Base-by-base conservation (phyloP, 2,797 vertebrate genomes). In the Alca torda region DNA sequence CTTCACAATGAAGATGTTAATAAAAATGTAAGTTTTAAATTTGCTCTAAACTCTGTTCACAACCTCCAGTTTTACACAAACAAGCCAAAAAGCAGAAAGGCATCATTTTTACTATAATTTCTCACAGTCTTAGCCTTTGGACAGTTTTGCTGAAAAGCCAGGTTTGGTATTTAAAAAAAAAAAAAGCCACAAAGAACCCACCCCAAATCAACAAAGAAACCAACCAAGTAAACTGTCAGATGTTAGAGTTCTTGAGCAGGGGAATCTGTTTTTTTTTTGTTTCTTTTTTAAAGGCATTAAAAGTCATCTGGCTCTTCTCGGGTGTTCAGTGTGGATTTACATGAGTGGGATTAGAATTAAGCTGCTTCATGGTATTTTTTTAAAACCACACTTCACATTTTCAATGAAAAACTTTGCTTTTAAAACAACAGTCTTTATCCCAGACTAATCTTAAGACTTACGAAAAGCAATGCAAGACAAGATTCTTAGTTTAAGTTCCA, bases 321-420 rank as follows among this genome's bases (percentile, higher is more conserved):
- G 81, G 45, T 92, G 64, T 83, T 77, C 37, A 14, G 11, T 77
- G 61, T 69, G 60, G 76, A 67, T 87, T 89, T 95, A 61, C 46
- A n/a, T 33, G 41, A 88, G 25, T 2, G 8, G 39, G 57, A 92
- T 85, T 92, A 87, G 72, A 95, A 93, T 69, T 92, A 95, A 93
- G 57, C 68, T 75, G 37, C 51, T 82, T 87, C 51, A 7, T 41
- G 33, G 10, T 63, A 9, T n/a, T 84, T 65, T 84, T 76, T 70
- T 6, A 8, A 92, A 91, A 68, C 4, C 10, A 41, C 37, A 13
- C 59, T 78, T 86, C 28, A 87, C 33, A n/a, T 72, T 94, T 92
- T 85, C 33, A 65, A 10, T 82, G 78, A 91, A 72, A 33, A 80
- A 63, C 35, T 73, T 93, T 41, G 31, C 45, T 90, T 88, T 81